phyloP scores from a whole-genome alignment of 2,888 invertebrate genomes.

The Rhodophaea formosa region DNA sequence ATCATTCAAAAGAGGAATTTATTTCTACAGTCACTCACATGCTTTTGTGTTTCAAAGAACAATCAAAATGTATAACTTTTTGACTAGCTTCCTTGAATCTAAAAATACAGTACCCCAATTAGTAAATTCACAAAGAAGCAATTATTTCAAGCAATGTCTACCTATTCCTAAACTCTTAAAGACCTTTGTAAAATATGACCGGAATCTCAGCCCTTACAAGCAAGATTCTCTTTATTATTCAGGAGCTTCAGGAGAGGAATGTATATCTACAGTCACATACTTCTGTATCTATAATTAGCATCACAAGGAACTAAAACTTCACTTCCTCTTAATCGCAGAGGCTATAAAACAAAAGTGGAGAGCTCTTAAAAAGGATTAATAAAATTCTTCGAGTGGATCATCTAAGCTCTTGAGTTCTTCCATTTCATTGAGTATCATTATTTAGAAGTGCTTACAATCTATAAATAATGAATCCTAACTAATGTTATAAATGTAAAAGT shows the following conservation, averaged over 20 bases:
- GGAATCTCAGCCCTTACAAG: too few relatives aligned
- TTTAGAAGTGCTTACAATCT: not conserved
- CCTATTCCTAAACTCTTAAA: too few relatives aligned
- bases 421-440: not conserved
- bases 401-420: not conserved
- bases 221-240: too few relatives aligned
- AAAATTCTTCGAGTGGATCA: conserved; percentile 7
- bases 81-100: too few relatives aligned
- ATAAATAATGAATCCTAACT: not conserved
- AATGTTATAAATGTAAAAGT: too few relatives aligned
- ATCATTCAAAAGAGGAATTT: not conserved
- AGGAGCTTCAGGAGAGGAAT: not conserved
- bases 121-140: too few relatives aligned
- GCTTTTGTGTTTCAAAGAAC: too few relatives aligned
- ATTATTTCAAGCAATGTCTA: too few relatives aligned
- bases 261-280: not conserved
- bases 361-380: conserved; percentile 5
- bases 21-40: not conserved
- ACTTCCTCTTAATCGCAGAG: conserved; percentile 1
- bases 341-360: conserved; percentile 8
- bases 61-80: too few relatives aligned
- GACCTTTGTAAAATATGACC: too few relatives aligned
- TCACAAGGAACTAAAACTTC: not conserved
- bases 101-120: too few relatives aligned
- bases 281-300: conserved; percentile 1